phyloP scores from a whole-genome alignment of 1,140 invertebrate species.

The Odontomachus brunneus region DNA sequence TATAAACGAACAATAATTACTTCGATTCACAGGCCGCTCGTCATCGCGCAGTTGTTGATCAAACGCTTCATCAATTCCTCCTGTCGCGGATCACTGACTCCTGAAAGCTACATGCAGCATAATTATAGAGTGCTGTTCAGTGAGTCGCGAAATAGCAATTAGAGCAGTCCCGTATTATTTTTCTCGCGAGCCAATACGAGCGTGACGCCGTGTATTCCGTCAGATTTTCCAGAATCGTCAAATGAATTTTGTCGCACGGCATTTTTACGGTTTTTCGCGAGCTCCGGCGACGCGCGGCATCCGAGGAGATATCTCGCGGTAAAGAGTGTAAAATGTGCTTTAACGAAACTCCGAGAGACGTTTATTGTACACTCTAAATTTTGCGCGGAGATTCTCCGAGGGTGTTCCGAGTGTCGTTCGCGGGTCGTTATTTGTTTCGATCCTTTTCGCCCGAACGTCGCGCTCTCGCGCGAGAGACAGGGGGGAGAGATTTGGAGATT shows the following conservation, averaged over 20 bases:
- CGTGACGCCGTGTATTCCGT: background rate
- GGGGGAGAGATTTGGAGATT: conserved; percentile 35
- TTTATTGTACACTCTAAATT: background rate
- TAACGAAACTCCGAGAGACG: background rate
- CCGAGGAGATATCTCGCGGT: background rate
- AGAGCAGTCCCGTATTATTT: background rate
- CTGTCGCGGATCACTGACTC: background rate
- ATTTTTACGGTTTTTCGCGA: background rate
- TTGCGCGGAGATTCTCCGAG: background rate
- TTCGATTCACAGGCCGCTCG: conserved; percentile 5
- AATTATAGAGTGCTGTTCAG: conserved; percentile 1
- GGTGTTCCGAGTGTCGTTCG: background rate
- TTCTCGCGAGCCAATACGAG: background rate
- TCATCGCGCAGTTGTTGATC: conserved; percentile 3
- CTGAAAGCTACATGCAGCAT: conserved; percentile 6
- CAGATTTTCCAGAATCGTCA: background rate
- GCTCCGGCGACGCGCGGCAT: background rate
- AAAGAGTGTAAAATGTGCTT: background rate
- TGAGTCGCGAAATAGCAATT: conserved; percentile 19
- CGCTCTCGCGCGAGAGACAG: too few species aligned
- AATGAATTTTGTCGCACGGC: background rate
- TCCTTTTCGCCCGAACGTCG: conserved; percentile 4
- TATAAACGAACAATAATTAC: conserved; percentile 3
- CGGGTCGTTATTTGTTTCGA: background rate
- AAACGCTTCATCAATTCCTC: background rate